Conservation (phyloP, 2,888 invertebrate species). For the Caenorhabditis wallacei region DNA sequence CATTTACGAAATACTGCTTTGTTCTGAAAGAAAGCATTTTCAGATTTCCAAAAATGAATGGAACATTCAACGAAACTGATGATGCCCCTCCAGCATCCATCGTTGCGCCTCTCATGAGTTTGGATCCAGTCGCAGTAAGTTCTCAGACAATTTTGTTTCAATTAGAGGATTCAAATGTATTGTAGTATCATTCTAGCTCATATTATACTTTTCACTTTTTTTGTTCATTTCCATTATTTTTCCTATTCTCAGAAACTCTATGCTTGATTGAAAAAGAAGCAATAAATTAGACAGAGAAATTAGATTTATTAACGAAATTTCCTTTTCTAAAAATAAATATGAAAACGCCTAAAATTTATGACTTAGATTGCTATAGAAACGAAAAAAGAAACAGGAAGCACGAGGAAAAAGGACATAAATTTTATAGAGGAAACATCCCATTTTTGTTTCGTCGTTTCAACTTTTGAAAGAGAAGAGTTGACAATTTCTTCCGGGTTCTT, state of each 20-base stretch:
- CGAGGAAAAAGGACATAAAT: constrained; percentile 11
- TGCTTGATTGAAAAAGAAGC: neutral
- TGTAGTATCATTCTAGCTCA: too few relatives aligned
- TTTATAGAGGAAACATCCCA: constrained; percentile 15
- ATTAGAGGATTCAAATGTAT: neutral
- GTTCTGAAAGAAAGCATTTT: neutral
- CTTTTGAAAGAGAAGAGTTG: neutral
- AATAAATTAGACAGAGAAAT: neutral
- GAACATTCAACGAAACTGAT: constrained; percentile 27
- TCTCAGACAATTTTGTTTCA: neutral
- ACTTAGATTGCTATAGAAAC: constrained; percentile 7
- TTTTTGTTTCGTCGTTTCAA: constrained; percentile 1
- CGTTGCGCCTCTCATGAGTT: constrained; percentile 19
- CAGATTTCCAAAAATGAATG: constrained; percentile 6
- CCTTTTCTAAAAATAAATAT: neutral
- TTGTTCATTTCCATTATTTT: too few relatives aligned
- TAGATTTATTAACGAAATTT: too few relatives aligned
- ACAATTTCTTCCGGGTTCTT: neutral
- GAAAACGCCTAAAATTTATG: constrained; percentile 3
- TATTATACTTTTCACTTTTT: too few relatives aligned
- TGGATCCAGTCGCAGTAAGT: constrained; percentile 38
- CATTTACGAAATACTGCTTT: neutral
- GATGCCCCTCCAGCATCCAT: constrained; percentile 11
- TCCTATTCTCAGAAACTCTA: too few relatives aligned
- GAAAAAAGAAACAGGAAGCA: neutral